Evolutionary conservation across 1,140 invertebrate genomes (phyloP).

Genomic region (Oppia nitens): DNA sequence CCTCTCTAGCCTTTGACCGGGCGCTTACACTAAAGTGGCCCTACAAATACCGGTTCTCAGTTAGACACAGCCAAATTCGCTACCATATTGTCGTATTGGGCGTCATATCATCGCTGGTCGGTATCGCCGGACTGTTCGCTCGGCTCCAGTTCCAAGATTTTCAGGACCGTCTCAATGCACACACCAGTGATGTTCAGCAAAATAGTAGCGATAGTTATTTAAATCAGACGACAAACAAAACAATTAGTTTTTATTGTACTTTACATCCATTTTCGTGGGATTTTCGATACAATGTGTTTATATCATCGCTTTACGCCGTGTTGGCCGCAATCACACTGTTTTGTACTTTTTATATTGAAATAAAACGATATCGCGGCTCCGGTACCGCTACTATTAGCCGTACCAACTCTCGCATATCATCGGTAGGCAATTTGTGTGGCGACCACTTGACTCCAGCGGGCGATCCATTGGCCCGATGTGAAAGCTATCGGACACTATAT

Average conservation of each 20-base stretch:
- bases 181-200: no score
- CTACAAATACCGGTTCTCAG: slow-evolving; percentile 32
- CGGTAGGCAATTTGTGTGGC: slow-evolving; percentile 14
- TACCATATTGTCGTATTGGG: slow-evolving; percentile 37
- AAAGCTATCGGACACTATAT: slow-evolving; percentile 22
- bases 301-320: slow-evolving; percentile 32
- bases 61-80: slow-evolving; percentile 34
- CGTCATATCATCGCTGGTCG: slow-evolving; percentile 32
- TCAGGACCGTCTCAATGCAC: neutral
- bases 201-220: neutral
- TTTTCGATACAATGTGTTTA: slow-evolving; percentile 33
- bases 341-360: slow-evolving; percentile 21
- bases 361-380: slow-evolving; percentile 22
- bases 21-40: slow-evolving; percentile 32
- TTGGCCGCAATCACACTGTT: slow-evolving; percentile 28
- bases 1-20: slow-evolving; percentile 34
- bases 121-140: slow-evolving; percentile 27
- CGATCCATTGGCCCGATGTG: slow-evolving; percentile 21
- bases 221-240: neutral
- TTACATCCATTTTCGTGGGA: slow-evolving; percentile 33
- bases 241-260: slow-evolving; percentile 22
- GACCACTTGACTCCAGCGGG: slow-evolving; percentile 1
- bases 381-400: slow-evolving; percentile 23
- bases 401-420: slow-evolving; percentile 19
- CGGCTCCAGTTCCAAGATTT: neutral